phyloP scores from a whole-genome alignment of 2,888 invertebrate species.

The Globia sparganii region DNA sequence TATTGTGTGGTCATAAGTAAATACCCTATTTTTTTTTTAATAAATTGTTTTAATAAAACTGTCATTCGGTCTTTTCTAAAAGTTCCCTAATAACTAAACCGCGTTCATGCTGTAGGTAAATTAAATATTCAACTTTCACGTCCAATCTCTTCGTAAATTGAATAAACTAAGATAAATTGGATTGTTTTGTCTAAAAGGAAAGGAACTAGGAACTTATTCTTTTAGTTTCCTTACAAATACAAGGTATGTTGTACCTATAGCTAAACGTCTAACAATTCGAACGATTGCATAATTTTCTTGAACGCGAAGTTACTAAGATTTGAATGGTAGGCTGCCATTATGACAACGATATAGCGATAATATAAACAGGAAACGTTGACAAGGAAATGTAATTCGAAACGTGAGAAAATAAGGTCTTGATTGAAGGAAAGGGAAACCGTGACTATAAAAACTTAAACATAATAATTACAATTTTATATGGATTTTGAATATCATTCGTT shows the following conservation, averaged over 20 bases:
- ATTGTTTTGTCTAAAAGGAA: slow-evolving; percentile 50
- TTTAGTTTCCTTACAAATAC: slow-evolving; percentile 47
- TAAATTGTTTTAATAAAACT: not conserved
- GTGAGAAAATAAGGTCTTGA: slow-evolving; percentile 25
- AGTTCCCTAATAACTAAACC: not conserved
- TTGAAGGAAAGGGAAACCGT: slow-evolving; percentile 5
- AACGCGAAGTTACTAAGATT: slow-evolving; percentile 40
- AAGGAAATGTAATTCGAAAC: slow-evolving; percentile 42
- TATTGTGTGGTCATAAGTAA: not conserved
- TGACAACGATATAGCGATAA: too few relatives aligned
- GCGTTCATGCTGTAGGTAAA: slow-evolving; percentile 1
- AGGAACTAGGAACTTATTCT: slow-evolving; percentile 47
- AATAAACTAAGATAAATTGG: slow-evolving; percentile 51
- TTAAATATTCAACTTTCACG: slow-evolving; percentile 43
- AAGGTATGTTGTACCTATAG: not conserved
- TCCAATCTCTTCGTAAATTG: slow-evolving; percentile 32
- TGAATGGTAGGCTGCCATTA: slow-evolving; percentile 40
- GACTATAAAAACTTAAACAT: not conserved
- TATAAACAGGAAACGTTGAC: slow-evolving; percentile 50
- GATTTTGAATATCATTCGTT: not conserved
- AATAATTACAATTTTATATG: not conserved
- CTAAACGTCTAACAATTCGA: slow-evolving; percentile 43
- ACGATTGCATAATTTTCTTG: slow-evolving; percentile 51
- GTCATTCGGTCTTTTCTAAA: not conserved
- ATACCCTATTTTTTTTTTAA: not conserved